Evolutionary conservation across 2,113 vertebrate species (phyloP), one percentile per base, ranked within the genome.

Genomic region (Antennarius striatus): DNA sequence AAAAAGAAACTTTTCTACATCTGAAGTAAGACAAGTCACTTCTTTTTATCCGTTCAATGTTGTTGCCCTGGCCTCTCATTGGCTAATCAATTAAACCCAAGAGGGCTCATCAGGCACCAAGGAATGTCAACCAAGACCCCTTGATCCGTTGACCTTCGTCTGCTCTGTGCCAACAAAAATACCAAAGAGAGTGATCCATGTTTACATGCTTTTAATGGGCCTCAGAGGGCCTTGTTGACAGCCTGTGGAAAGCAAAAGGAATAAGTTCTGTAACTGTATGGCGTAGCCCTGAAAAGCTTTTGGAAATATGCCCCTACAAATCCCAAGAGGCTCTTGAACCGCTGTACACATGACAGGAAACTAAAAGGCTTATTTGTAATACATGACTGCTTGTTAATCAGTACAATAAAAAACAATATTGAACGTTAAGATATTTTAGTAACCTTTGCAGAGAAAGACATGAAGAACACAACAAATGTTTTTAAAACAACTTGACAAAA

Each of bases 131-230:
- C 81, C 83, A 80, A 82, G 86, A 88, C 81, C 71, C 74, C 85
- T 83, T 90, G 89, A 86, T 90, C 89, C 82, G 65, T 77, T 91
- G 89, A 92, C 91, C 91, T 92, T 92, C 91, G 90, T 82, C 80
- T 46, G 49, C 75, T 79, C 46, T 70, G 75, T 88, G 82, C 73
- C 60, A 53, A 71, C 73, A 84, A 83, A 84, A 86, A 86, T 73
- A 73, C 77, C 75, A 77, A 36, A 36, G 77, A 89, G 88, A 91
- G 80, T 84, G 86, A 91, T 89, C 81, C 77, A 81, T 86, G 89
- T 92, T 90, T 92, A 88, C 87, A 90, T 90, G 86, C 79, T 90
- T 88, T 91, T 91, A 91, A 92, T 91, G 83, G 90, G 91, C 83
- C 88, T 86, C 89, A 0, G 56, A 84, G 89, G 91, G 72, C 83